Evolutionary conservation across 2,113 vertebrate genomes (phyloP).

Genomic region (Percopsis transmontana): DNA sequence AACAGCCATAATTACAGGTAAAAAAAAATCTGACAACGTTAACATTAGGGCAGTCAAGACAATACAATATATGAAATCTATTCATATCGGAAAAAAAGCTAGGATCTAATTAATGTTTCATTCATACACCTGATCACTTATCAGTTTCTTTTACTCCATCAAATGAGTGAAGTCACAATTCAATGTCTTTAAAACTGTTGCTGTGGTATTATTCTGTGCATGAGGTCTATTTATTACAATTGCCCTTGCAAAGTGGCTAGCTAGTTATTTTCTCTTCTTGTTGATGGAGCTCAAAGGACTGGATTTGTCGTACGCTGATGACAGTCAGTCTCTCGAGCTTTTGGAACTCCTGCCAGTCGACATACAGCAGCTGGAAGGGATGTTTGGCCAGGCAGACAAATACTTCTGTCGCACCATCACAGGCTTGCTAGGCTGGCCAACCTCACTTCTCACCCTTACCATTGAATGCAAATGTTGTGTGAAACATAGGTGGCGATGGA

Average conservation of each 20-base stretch:
- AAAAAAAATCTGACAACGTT: background rate
- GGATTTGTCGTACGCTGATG: background rate
- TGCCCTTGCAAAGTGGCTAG: background rate
- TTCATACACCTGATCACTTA: no score
- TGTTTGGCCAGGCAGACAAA: no score
- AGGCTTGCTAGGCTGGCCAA: no score
- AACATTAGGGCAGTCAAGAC: no score
- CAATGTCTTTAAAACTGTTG: background rate
- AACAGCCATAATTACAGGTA: background rate
- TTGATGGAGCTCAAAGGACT: background rate
- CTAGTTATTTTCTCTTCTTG: background rate
- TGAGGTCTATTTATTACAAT: background rate
- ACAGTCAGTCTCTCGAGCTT: background rate
- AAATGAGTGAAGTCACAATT: background rate
- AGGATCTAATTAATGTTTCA: background rate
- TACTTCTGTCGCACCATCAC: no score
- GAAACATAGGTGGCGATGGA: no score
- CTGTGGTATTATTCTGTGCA: no score
- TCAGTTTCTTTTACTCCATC: background rate
- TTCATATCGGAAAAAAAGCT: background rate
- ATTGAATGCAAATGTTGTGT: no score
- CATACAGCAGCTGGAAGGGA: no score
- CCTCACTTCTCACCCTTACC: no score
- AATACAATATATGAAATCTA: background rate
- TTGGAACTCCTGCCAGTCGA: background rate